Conservation (phyloP, 53 echinoderm and acorn worm species). For the Astropecten irregularis region DNA sequence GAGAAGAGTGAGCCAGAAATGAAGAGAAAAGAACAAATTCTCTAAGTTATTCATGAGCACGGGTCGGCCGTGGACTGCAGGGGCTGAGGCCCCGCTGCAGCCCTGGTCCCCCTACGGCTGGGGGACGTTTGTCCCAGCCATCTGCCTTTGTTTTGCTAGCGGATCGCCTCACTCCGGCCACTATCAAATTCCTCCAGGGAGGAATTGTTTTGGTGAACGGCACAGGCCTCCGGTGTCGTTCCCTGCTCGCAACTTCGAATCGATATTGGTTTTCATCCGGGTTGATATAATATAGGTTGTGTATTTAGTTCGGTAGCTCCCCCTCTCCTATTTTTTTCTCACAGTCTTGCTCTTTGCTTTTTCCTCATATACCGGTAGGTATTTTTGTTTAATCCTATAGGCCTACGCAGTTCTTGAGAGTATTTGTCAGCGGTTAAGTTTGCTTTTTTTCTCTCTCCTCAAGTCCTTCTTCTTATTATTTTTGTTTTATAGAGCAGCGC, state of each 20-base stretch:
- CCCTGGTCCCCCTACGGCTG: not conserved
- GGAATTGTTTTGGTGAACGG: conserved; percentile 21
- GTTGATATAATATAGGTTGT: not conserved
- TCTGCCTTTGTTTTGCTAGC: conserved; percentile 53
- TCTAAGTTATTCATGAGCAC: conserved; percentile 22
- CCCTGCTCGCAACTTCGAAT: not conserved
- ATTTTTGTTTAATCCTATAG: too few species aligned
- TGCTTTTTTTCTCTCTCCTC: too few species aligned
- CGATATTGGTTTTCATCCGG: not conserved
- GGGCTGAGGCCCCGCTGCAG: not conserved
- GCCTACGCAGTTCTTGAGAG: too few species aligned
- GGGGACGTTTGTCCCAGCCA: conserved; percentile 5
- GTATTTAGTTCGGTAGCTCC: not conserved
- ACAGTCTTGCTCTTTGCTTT: too few species aligned
- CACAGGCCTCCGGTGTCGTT: conserved; percentile 13
- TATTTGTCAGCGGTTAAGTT: too few species aligned
- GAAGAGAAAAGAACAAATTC: too few species aligned
- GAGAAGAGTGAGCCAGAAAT: too few species aligned
- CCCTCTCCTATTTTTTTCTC: too few species aligned
- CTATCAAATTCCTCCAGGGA: conserved; percentile 21
- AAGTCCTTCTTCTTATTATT: too few species aligned
- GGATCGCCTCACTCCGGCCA: conserved; percentile 15
- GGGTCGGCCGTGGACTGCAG: not conserved
- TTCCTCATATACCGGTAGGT: too few species aligned
- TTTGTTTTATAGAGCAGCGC: too few species aligned